These are phyloP conservation scores for Heliconius hewitsoni DNA, from an alignment of 1,140 invertebrate species.

Conservation along the genomic window DNA sequence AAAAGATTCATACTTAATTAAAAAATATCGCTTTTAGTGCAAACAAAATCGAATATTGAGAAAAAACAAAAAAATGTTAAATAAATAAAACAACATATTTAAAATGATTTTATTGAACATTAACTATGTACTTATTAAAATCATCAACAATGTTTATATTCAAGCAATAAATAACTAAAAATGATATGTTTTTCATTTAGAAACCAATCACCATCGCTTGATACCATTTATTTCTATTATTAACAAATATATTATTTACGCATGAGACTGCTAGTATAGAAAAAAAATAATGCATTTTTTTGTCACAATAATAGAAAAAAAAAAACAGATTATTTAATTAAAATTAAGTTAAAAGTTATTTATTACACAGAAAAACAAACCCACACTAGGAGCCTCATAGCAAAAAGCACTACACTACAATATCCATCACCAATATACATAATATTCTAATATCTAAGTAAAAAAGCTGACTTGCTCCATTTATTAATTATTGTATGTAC, in stretches of 20 bases:
- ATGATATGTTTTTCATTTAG: neutral
- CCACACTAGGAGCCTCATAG: neutral
- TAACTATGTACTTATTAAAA: neutral
- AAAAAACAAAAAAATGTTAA: neutral
- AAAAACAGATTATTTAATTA: too few relatives aligned
- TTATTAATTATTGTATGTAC: too few relatives aligned
- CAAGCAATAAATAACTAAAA: neutral
- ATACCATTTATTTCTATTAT: too few relatives aligned
- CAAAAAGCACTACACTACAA: neutral
- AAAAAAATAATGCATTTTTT: too few relatives aligned
- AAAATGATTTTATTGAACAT: neutral
- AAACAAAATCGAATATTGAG: neutral
- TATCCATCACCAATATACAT: slow-evolving; percentile 43
- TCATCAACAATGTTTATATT: neutral
- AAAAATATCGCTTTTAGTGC: neutral
- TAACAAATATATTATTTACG: too few relatives aligned
- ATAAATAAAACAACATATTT: slow-evolving; percentile 4
- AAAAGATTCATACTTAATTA: neutral
- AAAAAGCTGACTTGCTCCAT: neutral
- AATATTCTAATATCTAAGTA: neutral
- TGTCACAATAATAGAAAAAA: too few relatives aligned
- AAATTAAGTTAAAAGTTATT: too few relatives aligned
- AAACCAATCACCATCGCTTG: too few relatives aligned
- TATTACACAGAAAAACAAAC: neutral
- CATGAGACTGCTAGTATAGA: too few relatives aligned